Base-by-base conservation (phyloP, 2,888 invertebrate species). In the Amphipoea oculea region DNA sequence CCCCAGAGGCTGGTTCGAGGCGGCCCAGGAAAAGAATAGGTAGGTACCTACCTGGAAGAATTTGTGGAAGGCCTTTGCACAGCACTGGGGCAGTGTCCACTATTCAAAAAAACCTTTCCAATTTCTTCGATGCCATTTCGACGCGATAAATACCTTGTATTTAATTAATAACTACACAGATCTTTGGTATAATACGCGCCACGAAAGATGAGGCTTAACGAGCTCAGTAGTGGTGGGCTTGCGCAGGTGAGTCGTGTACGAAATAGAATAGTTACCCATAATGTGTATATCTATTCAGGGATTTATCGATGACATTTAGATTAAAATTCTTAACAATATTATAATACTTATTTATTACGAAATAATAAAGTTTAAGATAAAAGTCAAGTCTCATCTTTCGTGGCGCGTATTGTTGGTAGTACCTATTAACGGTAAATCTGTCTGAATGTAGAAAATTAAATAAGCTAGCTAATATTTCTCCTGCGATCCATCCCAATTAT, bases 101-200 rank as follows among this genome's bases (percentile, higher is more conserved):
- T 11, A 45, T 2, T 6, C 4, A n/a, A 29, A 48, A 51, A 51
- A 51, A 29, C 12, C 5, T 7, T 1, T 0, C 40, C 9, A 40
- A 40, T 2, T 70, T 57, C 1, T 40, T 36, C 7, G 36, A 62
- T 70, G 17, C 4, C 14, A n/a, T 78, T 48, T 48, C 40, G 17
- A 29, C 3, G 60, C 36, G 20, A 78, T 14, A 48, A 17, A 14
- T 40, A 20, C 20, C 6, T n/a, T 23, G 14, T 54, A 42, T 11
- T 76, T 29, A 57, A 77, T 78, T 40, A 76, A 62, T 62, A 36
- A 78, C 20, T 29, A 51, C 29, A 40, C 36, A 60, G 42, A 76
- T 75, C 12, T 23, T 23, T 36, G 20, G 36, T 40, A 29, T 29
- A 29, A 29, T 29, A 29, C 29, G 29, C 29, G 29, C 29, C 29